Evolutionary conservation across 2,888 invertebrate genomes (phyloP).

Genomic region (Rotaria sp.): DNA sequence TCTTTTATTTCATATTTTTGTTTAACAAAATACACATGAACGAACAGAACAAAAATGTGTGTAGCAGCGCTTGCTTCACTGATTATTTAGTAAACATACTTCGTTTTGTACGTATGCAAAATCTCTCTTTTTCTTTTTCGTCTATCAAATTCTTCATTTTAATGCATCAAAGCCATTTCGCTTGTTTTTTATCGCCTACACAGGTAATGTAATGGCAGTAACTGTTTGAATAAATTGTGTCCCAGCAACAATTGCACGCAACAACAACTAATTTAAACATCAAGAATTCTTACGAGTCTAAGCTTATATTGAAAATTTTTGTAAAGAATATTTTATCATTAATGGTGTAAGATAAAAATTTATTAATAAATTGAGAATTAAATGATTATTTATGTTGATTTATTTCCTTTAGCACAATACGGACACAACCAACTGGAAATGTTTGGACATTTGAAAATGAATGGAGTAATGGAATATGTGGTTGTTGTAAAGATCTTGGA

Average conservation of each 20-base stretch:
- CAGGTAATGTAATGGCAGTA: neutral
- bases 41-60: too few species aligned
- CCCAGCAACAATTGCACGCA: neutral
- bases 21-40: too few species aligned
- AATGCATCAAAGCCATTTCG: neutral
- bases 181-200: neutral
- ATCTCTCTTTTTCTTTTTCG: neutral
- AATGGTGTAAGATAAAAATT: constrained; percentile 4
- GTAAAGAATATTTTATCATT: neutral
- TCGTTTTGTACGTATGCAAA: too few species aligned
- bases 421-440: constrained; percentile 22
- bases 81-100: too few species aligned
- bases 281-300: neutral
- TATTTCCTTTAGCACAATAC: neutral
- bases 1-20: too few species aligned
- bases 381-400: neutral
- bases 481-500: constrained; percentile 10
- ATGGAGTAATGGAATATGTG: neutral
- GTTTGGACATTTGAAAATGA: constrained; percentile 10
- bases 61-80: too few species aligned
- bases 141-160: neutral
- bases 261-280: neutral
- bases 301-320: neutral
- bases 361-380: neutral
- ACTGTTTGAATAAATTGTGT: neutral